A percentile compares a stretch with the other conserved stretches of the same genome.
Evolutionary conservation across 2,797 vertebrate genomes (phyloP).

Genomic region (Mareca penelope): DNA sequence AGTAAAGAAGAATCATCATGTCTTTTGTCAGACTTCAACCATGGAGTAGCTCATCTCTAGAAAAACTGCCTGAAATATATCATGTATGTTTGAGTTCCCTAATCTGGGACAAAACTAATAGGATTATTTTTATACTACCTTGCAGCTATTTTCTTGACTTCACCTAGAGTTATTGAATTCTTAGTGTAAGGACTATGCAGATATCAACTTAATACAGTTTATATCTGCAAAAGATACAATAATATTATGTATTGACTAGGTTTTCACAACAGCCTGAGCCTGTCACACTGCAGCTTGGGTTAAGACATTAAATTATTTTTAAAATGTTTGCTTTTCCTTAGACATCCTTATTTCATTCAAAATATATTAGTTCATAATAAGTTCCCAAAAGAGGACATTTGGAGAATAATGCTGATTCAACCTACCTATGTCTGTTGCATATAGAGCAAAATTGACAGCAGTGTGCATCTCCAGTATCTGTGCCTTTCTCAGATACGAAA

Average conservation of each 20-base stretch:
- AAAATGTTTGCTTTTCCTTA: background rate
- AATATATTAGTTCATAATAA: background rate
- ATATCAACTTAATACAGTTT: background rate
- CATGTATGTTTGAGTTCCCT: background rate
- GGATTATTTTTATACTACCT: background rate
- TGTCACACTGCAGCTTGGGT: background rate
- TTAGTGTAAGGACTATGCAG: background rate
- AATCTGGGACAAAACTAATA: background rate
- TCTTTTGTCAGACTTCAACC: background rate
- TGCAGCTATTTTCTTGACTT: background rate
- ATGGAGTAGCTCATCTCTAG: background rate
- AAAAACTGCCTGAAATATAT: background rate
- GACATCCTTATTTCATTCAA: background rate
- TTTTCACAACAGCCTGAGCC: background rate
- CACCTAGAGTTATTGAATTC: background rate
- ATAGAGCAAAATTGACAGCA: background rate
- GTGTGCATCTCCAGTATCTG: background rate
- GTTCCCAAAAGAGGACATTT: background rate
- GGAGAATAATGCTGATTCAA: background rate
- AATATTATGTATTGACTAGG: background rate
- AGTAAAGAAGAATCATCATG: background rate
- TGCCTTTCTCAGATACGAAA: background rate
- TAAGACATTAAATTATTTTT: background rate
- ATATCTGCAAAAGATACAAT: background rate
- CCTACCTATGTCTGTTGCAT: background rate